Evolutionary conservation across 2,888 invertebrate species (phyloP).

Genomic region (Diarsia brunnea): DNA sequence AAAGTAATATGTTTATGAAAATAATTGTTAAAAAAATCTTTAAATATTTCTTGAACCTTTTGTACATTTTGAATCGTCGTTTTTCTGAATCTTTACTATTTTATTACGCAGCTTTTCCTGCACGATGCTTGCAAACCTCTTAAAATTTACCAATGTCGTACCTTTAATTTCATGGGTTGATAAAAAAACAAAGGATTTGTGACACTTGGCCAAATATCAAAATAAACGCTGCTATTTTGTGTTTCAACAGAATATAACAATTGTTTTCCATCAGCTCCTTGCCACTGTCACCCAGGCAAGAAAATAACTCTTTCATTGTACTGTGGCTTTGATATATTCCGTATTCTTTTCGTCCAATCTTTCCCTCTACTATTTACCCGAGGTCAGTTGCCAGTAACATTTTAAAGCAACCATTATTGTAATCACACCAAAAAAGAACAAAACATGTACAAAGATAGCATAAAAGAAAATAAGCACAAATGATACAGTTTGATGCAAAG

Average conservation of each 20-base stretch:
- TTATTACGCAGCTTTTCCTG: not conserved
- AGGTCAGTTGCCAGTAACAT: not conserved
- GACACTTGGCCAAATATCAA: not conserved
- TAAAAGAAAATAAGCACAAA: slow-evolving; percentile 48
- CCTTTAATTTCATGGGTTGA: not conserved
- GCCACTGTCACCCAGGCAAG: not conserved
- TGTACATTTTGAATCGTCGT: not conserved
- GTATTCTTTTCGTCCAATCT: not conserved
- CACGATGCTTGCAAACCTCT: not conserved
- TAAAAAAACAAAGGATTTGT: not conserved
- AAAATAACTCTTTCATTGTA: not conserved
- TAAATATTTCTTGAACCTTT: not conserved
- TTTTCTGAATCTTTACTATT: not conserved
- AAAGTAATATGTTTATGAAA: not conserved
- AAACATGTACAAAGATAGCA: slow-evolving; percentile 48
- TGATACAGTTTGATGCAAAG: slow-evolving; percentile 54
- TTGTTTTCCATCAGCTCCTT: not conserved
- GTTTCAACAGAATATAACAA: not conserved
- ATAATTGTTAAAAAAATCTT: not conserved
- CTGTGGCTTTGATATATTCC: too few relatives aligned
- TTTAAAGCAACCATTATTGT: slow-evolving; percentile 21
- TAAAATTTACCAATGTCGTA: not conserved
- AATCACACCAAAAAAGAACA: slow-evolving; percentile 6
- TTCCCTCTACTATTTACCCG: not conserved
- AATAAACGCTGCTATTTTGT: not conserved